Base-by-base conservation (phyloP, 2,888 invertebrate species). In the Coelogynopora nodosa region DNA sequence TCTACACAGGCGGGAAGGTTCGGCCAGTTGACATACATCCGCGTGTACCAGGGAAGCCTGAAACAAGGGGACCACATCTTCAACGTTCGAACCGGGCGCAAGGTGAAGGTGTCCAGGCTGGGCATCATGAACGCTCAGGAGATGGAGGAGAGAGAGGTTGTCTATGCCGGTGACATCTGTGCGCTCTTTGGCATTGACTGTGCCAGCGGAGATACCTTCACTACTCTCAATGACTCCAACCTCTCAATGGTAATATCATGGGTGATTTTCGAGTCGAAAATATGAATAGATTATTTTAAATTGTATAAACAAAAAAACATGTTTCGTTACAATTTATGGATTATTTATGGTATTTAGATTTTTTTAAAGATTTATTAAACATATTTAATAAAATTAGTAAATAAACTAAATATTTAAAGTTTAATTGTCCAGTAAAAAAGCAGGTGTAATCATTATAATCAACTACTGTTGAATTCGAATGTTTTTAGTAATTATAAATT, bases 111-210 rank as follows among this genome's bases (percentile, higher is more conserved):
- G 18, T 93, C 96, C 0, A 94, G 98, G 29, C 93, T 99, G 86
- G 97, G 97, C 0, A 94, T 98, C 81, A 94, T 99, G 93, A 98
- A 99, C 91, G 96, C 99, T 0, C 96, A 95, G 92, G 95, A 96
- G 91, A 96, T 99, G 97, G 97, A 90, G 89, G 97, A 98, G 90
- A 96, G 98, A 0, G 94, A 93, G 88, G 96, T 97, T 92, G 96
- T 97, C 0, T 95, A 94, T 90, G 95, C 99, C 0, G 99, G 98
- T 0, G 99, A 99, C 91, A 99, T 99, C 87, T 98, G 97, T 92
- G 98, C 99, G 0, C 91, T 98, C 88, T 98, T 99, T 92, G 99
- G 99, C 0, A 94, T 99, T 0, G 99, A 99, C 91, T 99, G 99
- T 93, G 97, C 98, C 29, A 97, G 97, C 88, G 98, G 98, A 87